A percentile compares a stretch with the other conserved stretches of the same genome.
Conservation (phyloP, 1,140 invertebrate species). For the Ctenoplectra terminalis region DNA sequence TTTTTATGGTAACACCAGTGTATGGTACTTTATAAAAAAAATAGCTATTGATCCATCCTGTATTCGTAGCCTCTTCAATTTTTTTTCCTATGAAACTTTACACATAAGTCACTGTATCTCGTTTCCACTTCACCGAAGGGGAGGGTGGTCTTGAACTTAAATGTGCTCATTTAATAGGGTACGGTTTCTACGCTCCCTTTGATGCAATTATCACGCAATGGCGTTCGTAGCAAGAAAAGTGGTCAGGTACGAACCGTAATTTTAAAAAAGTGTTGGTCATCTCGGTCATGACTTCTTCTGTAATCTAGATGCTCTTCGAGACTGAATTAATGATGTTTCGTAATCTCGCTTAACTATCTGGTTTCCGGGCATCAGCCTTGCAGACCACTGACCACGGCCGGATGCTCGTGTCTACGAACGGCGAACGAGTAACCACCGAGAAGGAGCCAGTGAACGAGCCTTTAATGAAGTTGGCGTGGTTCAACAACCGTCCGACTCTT, state of each 20-base stretch:
- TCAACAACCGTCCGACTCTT: slow-evolving; percentile 47
- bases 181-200: background rate
- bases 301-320: slow-evolving; percentile 48
- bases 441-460: slow-evolving; percentile 44
- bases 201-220: slow-evolving; percentile 21
- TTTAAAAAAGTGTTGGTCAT: slow-evolving; percentile 27
- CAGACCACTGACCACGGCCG: slow-evolving; percentile 65
- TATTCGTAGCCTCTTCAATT: too few relatives aligned
- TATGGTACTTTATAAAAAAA: too few relatives aligned
- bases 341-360: slow-evolving; percentile 57
- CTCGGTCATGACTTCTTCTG: slow-evolving; percentile 41
- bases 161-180: too few relatives aligned
- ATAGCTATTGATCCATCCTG: too few relatives aligned
- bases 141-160: background rate
- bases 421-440: slow-evolving; percentile 58
- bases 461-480: slow-evolving; percentile 33
- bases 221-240: background rate
- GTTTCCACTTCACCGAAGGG: background rate
- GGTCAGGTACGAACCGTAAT: slow-evolving; percentile 17
- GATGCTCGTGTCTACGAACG: slow-evolving; percentile 57
- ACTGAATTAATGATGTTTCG: slow-evolving; percentile 55
- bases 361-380: slow-evolving; percentile 71
- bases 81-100: too few relatives aligned
- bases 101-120: too few relatives aligned
- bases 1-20: too few relatives aligned